Percentiles rank a stretch among this genome's conserved stretches.
These are phyloP conservation scores for Daboia siamensis DNA, from an alignment of 2,113 vertebrate species.

Conservation along the genomic window DNA sequence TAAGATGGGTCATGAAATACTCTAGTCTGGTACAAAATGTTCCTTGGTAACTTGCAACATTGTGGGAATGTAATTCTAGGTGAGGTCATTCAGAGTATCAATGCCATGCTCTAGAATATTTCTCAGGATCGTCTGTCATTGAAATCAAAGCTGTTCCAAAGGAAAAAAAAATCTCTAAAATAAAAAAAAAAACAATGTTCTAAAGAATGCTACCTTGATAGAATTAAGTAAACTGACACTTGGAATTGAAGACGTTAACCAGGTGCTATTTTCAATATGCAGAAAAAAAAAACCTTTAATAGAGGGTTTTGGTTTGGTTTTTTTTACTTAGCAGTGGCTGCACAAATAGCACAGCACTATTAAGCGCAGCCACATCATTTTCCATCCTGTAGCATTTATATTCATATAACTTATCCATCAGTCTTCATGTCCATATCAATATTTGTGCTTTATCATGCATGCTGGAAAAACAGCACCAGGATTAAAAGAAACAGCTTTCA, in stretches of 20 bases:
- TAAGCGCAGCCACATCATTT: background rate
- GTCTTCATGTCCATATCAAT: background rate
- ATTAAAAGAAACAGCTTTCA: background rate
- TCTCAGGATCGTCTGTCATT: background rate
- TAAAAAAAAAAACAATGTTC: background rate
- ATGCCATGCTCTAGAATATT: background rate
- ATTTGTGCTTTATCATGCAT: background rate
- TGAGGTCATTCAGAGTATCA: background rate
- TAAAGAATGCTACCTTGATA: background rate
- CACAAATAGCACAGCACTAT: background rate
- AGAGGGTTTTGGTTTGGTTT: background rate
- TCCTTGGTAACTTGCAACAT: background rate
- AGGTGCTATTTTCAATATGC: conserved; percentile 4
- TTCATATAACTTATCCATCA: conserved; percentile 3
- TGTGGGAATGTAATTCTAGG: background rate
- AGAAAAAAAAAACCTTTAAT: background rate
- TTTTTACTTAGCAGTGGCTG: background rate
- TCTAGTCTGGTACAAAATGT: background rate
- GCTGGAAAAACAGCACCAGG: background rate
- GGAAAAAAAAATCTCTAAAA: background rate
- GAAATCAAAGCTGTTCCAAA: background rate
- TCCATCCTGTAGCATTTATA: conserved; percentile 13
- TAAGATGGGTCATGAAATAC: background rate
- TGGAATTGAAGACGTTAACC: conserved; percentile 2
- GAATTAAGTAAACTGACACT: background rate